phyloP scores from a whole-genome alignment of 2,797 vertebrate genomes.

The Scyliorhinus canicula region DNA sequence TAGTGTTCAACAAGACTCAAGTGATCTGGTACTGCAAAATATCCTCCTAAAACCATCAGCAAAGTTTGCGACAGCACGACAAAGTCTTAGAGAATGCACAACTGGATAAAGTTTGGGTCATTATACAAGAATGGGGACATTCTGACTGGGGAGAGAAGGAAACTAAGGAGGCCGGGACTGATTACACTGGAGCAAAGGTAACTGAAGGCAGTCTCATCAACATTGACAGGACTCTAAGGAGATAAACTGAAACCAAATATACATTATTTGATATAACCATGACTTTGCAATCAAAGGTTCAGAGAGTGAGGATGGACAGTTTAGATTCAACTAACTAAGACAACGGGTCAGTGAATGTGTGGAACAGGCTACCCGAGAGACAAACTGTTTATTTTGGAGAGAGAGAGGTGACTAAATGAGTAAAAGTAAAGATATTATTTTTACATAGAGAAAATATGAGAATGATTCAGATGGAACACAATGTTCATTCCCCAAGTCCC shows the following conservation, averaged over 20 bases:
- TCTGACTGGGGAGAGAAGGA: neutral
- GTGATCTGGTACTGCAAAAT: neutral
- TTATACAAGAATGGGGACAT: neutral
- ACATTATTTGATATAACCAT: neutral
- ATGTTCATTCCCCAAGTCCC: neutral
- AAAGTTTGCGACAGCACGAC: neutral
- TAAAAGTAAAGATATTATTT: neutral
- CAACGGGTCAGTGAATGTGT: neutral
- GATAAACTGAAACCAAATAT: neutral
- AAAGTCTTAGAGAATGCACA: neutral
- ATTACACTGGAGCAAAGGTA: neutral
- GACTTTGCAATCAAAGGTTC: neutral
- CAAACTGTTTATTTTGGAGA: neutral
- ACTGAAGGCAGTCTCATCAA: neutral
- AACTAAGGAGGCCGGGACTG: neutral
- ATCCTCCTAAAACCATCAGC: neutral
- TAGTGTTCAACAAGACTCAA: neutral
- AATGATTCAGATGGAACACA: neutral
- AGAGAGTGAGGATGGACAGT: neutral
- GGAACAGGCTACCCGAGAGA: neutral
- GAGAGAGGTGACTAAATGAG: neutral
- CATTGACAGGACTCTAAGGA: neutral
- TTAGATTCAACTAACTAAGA: neutral
- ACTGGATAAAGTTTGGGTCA: neutral
- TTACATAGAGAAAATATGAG: neutral